These are phyloP conservation scores for Lacerta agilis DNA, from an alignment of 2,797 vertebrate genomes.

Conservation along the genomic window DNA sequence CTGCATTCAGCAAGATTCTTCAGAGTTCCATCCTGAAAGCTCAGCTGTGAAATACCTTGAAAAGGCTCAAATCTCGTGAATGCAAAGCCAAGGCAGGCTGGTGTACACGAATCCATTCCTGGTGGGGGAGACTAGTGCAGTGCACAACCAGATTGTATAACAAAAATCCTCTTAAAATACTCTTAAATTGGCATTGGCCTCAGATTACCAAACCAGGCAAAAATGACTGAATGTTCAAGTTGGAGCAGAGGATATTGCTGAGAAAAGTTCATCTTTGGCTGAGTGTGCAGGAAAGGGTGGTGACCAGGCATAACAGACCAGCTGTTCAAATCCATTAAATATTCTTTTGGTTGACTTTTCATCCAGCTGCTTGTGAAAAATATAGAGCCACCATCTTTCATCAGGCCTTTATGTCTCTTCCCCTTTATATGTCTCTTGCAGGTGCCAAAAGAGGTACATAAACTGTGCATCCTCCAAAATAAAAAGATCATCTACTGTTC, in stretches of 20 bases:
- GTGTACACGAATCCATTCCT: background rate
- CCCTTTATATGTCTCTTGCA: constrained; percentile 59
- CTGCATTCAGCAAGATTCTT: background rate
- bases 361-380: background rate
- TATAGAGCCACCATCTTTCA: background rate
- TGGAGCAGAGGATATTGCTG: background rate
- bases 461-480: background rate
- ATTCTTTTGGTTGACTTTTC: background rate
- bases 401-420: constrained; percentile 35
- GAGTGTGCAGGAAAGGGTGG: background rate
- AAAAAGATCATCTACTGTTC: constrained; percentile 7
- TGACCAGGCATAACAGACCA: background rate
- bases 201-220: constrained; percentile 17
- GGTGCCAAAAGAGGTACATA: constrained; percentile 76
- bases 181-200: background rate
- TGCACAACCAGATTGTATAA: background rate
- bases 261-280: background rate
- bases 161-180: background rate
- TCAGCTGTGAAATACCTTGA: background rate
- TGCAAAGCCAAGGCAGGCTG: background rate
- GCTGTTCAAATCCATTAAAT: background rate
- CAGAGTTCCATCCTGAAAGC: background rate
- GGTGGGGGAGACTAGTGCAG: background rate
- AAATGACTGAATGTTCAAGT: constrained; percentile 8
- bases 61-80: background rate